Evolutionary conservation across 2,797 vertebrate genomes (phyloP).

Genomic region (Acridotheres tristis): DNA sequence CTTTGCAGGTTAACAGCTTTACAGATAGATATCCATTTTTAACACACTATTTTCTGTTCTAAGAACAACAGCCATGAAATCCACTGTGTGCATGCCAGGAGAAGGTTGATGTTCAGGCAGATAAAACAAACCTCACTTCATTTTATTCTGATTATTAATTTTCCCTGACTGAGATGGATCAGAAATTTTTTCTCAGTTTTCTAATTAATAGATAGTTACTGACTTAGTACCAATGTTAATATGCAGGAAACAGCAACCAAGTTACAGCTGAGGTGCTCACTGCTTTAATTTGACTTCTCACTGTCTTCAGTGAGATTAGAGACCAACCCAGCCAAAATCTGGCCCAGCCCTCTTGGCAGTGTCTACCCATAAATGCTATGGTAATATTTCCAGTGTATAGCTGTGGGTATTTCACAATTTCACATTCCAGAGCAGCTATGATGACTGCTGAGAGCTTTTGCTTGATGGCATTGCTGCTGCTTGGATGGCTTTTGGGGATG

Average conservation of each 20-base stretch:
- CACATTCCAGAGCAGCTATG: not conserved
- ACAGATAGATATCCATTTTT: not conserved
- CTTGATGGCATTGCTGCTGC: not conserved
- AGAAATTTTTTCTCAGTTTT: not conserved
- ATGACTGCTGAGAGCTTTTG: slow-evolving; percentile 7
- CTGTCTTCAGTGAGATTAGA: not conserved
- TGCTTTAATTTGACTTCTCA: not conserved
- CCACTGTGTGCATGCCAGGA: not conserved
- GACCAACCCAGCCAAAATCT: not conserved
- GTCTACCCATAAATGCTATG: not conserved
- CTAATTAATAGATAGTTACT: not conserved
- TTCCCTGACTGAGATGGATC: not conserved
- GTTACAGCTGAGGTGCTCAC: not conserved
- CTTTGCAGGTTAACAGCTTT: not conserved
- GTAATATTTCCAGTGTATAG: slow-evolving; percentile 4
- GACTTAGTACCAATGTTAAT: not conserved
- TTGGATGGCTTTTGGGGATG: not conserved
- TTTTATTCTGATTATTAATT: not conserved
- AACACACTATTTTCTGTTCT: not conserved
- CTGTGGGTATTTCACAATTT: slow-evolving; percentile 22
- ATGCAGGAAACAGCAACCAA: not conserved
- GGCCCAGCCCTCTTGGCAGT: not conserved
- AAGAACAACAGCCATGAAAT: not conserved
- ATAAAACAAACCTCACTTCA: not conserved
- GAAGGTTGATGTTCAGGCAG: not conserved